These are phyloP conservation scores for Euclidia mi DNA, from an alignment of 2,888 invertebrate genomes.

Conservation along the genomic window DNA sequence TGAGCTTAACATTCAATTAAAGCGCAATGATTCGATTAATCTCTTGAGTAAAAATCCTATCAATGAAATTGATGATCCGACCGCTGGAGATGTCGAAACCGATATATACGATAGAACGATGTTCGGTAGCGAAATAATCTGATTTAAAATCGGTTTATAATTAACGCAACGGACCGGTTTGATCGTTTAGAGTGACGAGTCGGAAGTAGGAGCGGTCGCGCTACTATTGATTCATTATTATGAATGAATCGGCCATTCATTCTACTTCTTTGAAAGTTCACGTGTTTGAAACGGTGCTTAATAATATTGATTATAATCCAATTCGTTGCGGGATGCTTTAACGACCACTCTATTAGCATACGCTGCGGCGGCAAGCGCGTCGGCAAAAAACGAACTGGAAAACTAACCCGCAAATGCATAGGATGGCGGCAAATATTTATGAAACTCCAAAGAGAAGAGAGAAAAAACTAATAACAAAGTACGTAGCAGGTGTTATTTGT, in stretches of 20 bases:
- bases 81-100: conserved; percentile 74
- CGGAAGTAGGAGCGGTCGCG: conserved; percentile 76
- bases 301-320: conserved; percentile 75
- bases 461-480: conserved; percentile 47
- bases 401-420: conserved; percentile 39
- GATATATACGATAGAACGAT: conserved; percentile 71
- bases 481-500: conserved; percentile 72
- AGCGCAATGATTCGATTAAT: conserved; percentile 74
- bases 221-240: conserved; percentile 82
- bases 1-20: conserved; percentile 68
- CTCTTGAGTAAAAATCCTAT: conserved; percentile 75
- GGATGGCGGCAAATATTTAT: conserved; percentile 43
- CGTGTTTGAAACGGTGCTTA: conserved; percentile 70
- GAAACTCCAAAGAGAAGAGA: conserved; percentile 40
- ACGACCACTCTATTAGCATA: conserved; percentile 70
- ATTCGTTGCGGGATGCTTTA: conserved; percentile 73
- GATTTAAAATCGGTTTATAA: conserved; percentile 85
- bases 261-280: conserved; percentile 68
- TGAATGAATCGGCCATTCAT: conserved; percentile 87
- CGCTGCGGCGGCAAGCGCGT: conserved; percentile 46
- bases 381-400: conserved; percentile 52
- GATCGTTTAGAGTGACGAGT: conserved; percentile 69
- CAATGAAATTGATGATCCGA: conserved; percentile 79
- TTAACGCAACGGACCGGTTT: conserved; percentile 84
- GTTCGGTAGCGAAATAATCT: conserved; percentile 85